Evolutionary conservation across 2,888 invertebrate species (phyloP).

Genomic region (Drosophila picticornis): DNA sequence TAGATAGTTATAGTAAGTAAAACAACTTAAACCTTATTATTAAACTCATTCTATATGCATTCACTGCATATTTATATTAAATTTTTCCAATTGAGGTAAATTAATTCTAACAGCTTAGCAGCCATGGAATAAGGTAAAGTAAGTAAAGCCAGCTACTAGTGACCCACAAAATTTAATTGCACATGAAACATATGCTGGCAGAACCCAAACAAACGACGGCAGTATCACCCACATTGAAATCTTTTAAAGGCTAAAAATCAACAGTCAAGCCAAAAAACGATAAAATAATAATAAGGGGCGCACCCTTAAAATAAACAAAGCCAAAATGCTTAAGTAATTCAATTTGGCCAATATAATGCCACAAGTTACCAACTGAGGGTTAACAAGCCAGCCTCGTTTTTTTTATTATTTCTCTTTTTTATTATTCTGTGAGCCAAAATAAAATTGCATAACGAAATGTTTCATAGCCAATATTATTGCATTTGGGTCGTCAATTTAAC

Average conservation of each 20-base stretch:
- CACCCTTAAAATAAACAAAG: conserved; percentile 58
- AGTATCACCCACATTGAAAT: conserved; percentile 25
- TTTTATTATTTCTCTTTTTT: conserved; percentile 7
- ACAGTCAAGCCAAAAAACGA: conserved; percentile 25
- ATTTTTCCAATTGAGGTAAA: neutral
- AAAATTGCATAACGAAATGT: conserved; percentile 44
- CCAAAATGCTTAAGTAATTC: conserved; percentile 58
- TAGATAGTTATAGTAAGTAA: neutral
- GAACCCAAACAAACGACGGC: neutral
- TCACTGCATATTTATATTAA: neutral
- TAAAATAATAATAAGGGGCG: neutral
- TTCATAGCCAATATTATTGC: conserved; percentile 23
- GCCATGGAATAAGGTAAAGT: neutral
- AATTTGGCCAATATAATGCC: conserved; percentile 55
- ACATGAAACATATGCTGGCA: conserved; percentile 38
- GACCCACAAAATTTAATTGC: conserved; percentile 43
- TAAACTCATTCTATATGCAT: neutral
- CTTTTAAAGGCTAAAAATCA: conserved; percentile 39
- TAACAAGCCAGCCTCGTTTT: conserved; percentile 30
- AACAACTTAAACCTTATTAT: neutral
- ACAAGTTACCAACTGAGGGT: conserved; percentile 48
- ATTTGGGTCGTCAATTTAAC: conserved; percentile 3
- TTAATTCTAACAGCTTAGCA: neutral
- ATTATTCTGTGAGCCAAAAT: conserved; percentile 15
- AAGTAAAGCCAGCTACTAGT: neutral